phyloP scores from a whole-genome alignment of 2,888 invertebrate genomes.

The Tinea pellionella region DNA sequence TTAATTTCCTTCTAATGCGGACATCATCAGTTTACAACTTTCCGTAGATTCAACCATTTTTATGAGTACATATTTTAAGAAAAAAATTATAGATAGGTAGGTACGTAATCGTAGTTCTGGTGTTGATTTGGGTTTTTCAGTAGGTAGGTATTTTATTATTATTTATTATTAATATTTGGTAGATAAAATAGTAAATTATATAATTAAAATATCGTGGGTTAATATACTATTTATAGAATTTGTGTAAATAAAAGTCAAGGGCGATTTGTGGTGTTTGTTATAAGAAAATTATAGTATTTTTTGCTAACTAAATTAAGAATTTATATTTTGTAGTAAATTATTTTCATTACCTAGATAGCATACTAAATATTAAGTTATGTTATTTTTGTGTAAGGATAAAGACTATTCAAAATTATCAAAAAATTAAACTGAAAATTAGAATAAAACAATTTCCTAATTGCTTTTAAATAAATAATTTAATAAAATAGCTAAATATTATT shows the following conservation, averaged over 20 bases:
- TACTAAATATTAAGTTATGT: no score
- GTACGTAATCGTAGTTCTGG: no score
- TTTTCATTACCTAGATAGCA: background rate
- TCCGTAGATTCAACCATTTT: background rate
- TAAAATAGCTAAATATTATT: background rate
- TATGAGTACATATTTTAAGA: no score
- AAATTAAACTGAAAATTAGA: background rate
- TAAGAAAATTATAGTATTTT: background rate
- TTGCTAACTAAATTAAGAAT: background rate
- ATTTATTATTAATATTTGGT: no score
- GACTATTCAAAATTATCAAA: background rate
- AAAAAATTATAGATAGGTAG: no score
- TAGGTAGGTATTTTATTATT: no score
- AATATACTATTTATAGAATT: background rate
- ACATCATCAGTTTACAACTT: background rate
- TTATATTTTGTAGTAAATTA: background rate
- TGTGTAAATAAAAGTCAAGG: background rate
- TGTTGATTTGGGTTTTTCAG: no score
- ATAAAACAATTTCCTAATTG: background rate
- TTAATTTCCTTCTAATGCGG: conserved; percentile 4
- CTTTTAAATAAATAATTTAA: background rate
- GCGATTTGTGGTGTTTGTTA: background rate
- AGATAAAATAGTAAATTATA: no score
- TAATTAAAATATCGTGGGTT: no score
- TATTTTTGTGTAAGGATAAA: no score